phyloP scores from a whole-genome alignment of 2,888 invertebrate species.

The Parnassius smintheus region DNA sequence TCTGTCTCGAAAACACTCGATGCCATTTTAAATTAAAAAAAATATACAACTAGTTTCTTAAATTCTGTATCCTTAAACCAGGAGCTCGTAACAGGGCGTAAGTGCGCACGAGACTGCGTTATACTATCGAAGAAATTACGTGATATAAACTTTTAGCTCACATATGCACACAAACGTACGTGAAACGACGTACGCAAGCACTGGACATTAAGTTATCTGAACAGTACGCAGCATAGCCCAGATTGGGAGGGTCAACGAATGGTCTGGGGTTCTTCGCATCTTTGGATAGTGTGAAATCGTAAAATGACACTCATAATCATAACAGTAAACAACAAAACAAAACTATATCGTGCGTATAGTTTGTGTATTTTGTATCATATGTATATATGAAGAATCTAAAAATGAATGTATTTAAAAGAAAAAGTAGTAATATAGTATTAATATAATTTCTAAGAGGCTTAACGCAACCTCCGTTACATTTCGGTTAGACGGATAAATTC shows the following conservation, averaged over 20 bases:
- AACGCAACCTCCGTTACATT: too few relatives aligned
- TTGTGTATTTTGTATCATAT: too few relatives aligned
- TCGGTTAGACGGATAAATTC: too few relatives aligned
- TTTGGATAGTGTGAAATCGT: slow-evolving; percentile 1
- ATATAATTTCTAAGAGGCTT: too few relatives aligned
- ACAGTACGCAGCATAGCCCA: slow-evolving; percentile 12
- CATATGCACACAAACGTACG: neutral
- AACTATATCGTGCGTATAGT: too few relatives aligned
- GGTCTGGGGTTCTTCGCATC: slow-evolving; percentile 4
- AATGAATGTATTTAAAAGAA: too few relatives aligned
- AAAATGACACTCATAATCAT: neutral
- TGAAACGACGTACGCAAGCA: slow-evolving; percentile 12
- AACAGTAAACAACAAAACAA: too few relatives aligned
- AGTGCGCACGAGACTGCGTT: slow-evolving; percentile 9
- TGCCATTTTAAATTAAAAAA: slow-evolving; percentile 2
- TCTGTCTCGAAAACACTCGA: slow-evolving; percentile 7
- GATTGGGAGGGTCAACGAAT: slow-evolving; percentile 26
- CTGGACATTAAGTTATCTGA: slow-evolving; percentile 19
- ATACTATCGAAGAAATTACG: neutral
- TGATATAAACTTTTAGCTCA: slow-evolving; percentile 3
- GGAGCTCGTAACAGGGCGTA: slow-evolving; percentile 4
- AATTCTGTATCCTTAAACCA: slow-evolving; percentile 2
- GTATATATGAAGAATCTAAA: too few relatives aligned
- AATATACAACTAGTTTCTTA: too few relatives aligned
- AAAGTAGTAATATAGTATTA: too few relatives aligned